phyloP scores from a whole-genome alignment of 2,113 vertebrate genomes.

The Larimichthys crocea region DNA sequence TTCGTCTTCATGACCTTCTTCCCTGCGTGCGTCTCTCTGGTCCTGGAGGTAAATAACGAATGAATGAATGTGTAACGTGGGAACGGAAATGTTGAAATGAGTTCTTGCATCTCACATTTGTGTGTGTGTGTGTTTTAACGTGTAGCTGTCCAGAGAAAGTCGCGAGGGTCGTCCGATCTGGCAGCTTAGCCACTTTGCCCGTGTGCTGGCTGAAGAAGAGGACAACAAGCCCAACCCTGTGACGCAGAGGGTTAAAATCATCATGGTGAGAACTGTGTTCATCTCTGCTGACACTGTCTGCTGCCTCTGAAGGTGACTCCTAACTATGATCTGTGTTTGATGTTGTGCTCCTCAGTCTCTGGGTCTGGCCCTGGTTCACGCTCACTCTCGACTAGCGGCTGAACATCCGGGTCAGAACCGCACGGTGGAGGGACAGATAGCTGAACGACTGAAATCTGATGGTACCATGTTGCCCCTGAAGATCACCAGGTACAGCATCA shows the following conservation, averaged over 20 bases:
- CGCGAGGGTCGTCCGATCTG: conserved; percentile 95
- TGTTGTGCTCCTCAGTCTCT: conserved; percentile 85
- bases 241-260: conserved; percentile 97
- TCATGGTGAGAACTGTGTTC: conserved; percentile 87
- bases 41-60: conserved; percentile 90
- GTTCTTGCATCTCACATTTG: background rate
- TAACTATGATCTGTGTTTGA: background rate
- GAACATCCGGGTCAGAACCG: conserved; percentile 90
- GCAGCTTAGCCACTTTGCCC: conserved; percentile 96
- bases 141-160: conserved; percentile 93
- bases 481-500: conserved; percentile 87
- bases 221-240: conserved; percentile 98
- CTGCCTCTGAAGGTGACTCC: background rate
- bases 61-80: background rate
- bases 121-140: background rate
- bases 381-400: conserved; percentile 92
- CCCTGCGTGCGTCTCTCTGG: conserved; percentile 96
- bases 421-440: conserved; percentile 83
- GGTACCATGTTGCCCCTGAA: conserved; percentile 90
- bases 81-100: background rate
- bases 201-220: conserved; percentile 95
- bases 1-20: conserved; percentile 99
- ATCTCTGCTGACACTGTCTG: background rate
- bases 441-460: conserved; percentile 87
- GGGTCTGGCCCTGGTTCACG: conserved; percentile 95